Conservation (phyloP, 2,113 vertebrate genomes). For the Poeciliopsis retropinna region DNA sequence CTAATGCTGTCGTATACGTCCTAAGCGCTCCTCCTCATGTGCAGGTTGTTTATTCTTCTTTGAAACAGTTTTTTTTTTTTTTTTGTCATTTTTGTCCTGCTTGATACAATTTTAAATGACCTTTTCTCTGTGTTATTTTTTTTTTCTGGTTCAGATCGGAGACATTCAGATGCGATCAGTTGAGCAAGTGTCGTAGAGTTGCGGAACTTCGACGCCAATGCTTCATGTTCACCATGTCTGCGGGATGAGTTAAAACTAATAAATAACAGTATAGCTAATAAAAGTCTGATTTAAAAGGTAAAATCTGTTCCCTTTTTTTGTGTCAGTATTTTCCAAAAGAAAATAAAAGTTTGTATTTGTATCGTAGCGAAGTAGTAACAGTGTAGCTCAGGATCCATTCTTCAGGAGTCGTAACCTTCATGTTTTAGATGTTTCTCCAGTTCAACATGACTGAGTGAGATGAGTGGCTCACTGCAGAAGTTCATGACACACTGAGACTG, state of each 20-base stretch:
- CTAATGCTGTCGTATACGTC: slow-evolving; percentile 33
- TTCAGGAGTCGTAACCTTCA: too few relatives aligned
- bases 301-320: neutral
- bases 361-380: neutral
- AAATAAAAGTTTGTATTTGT: neutral
- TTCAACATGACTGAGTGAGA: too few relatives aligned
- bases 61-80: neutral
- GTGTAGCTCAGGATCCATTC: too few relatives aligned
- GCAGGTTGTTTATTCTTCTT: slow-evolving; percentile 30
- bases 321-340: neutral
- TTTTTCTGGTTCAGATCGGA: slow-evolving; percentile 81
- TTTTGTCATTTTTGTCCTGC: neutral
- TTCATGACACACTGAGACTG: too few relatives aligned
- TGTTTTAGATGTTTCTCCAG: too few relatives aligned
- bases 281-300: neutral
- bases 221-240: neutral
- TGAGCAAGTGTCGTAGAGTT: slow-evolving; percentile 71
- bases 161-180: slow-evolving; percentile 87
- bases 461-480: too few relatives aligned
- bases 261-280: neutral
- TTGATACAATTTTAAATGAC: neutral
- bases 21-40: slow-evolving; percentile 55
- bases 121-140: neutral
- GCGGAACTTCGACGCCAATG: neutral
- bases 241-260: neutral